A percentile compares a stretch with the other conserved stretches of the same genome.
Evolutionary conservation across 2,113 vertebrate genomes (phyloP).

Genomic region (Catharus fuscescens): DNA sequence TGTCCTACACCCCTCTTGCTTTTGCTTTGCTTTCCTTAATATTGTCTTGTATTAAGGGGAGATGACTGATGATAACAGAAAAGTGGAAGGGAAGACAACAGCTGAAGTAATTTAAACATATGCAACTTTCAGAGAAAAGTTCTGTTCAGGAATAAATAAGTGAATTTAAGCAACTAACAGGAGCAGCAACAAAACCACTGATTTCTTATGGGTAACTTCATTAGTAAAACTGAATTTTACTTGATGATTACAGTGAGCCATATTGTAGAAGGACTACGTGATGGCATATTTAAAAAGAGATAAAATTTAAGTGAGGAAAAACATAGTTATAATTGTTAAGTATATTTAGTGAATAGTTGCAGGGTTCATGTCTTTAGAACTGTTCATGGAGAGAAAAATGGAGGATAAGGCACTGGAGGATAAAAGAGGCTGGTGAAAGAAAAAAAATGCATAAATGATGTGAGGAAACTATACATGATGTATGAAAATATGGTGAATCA

Average conservation of each 20-base stretch:
- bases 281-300: background rate
- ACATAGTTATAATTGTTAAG: background rate
- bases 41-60: background rate
- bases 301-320: background rate
- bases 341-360: background rate
- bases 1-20: background rate
- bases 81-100: background rate
- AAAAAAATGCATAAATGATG: background rate
- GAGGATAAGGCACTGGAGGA: background rate
- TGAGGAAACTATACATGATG: background rate
- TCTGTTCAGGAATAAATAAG: background rate
- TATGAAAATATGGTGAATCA: conserved; percentile 17
- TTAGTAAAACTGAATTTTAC: background rate
- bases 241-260: background rate
- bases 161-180: background rate
- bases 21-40: background rate
- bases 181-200: background rate
- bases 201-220: background rate
- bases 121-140: background rate
- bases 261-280: background rate
- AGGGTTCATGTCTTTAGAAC: background rate
- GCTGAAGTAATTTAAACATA: background rate
- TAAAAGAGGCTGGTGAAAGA: background rate
- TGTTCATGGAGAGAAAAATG: background rate
- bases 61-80: background rate